phyloP scores from a whole-genome alignment of 1,140 invertebrate species.

The Ooceraea biroi region DNA sequence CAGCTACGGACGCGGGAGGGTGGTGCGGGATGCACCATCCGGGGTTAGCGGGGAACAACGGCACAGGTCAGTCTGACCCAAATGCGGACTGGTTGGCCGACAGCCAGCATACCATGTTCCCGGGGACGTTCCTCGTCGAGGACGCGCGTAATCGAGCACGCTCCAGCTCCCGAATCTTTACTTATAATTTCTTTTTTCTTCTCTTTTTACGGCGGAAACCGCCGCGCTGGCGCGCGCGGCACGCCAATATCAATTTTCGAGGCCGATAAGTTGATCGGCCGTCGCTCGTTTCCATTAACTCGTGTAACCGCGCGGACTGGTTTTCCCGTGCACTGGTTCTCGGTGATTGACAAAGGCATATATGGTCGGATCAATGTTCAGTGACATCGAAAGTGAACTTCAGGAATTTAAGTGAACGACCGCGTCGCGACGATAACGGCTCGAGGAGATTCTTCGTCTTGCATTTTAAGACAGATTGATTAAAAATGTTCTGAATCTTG shows the following conservation, averaged over 20 bases:
- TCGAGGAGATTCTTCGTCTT: background rate
- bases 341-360: conserved; percentile 3
- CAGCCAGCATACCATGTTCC: conserved; percentile 79
- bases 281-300: conserved; percentile 52
- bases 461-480: background rate
- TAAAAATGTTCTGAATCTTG: background rate
- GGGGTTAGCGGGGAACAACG: background rate
- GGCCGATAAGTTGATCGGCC: conserved; percentile 75
- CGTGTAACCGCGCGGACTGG: conserved; percentile 9
- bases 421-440: background rate
- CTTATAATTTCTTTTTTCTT: conserved; percentile 53
- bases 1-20: background rate
- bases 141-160: conserved; percentile 15
- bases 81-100: conserved; percentile 79
- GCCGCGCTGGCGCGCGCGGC: conserved; percentile 7
- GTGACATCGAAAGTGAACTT: background rate
- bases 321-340: background rate
- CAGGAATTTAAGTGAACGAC: conserved; percentile 20
- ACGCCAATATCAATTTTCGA: conserved; percentile 74
- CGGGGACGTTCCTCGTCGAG: conserved; percentile 68
- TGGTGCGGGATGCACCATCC: background rate
- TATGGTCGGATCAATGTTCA: background rate
- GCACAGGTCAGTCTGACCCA: conserved; percentile 77
- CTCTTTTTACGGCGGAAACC: conserved; percentile 56
- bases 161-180: conserved; percentile 39